Conservation (phyloP, 2,113 vertebrate genomes). For the Delphinapterus leucas region DNA sequence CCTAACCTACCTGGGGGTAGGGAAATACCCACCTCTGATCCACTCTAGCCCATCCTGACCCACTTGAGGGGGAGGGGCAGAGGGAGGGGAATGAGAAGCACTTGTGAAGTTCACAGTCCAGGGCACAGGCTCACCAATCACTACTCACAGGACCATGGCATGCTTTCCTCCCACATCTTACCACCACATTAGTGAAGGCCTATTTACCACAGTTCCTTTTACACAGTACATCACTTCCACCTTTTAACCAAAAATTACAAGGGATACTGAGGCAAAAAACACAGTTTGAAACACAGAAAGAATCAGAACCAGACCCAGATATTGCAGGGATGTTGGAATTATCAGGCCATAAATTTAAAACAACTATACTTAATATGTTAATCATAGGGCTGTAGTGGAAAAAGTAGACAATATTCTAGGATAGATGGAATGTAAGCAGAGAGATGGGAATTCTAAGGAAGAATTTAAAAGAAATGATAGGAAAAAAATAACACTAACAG, state of each 20-base stretch:
- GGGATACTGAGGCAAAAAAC: background rate
- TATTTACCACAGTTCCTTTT: background rate
- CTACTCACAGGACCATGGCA: background rate
- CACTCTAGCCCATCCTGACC: background rate
- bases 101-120: background rate
- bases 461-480: background rate
- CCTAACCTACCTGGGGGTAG: background rate
- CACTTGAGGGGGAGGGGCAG: too few species aligned
- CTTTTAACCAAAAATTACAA: background rate
- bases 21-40: background rate
- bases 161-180: background rate
- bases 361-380: background rate
- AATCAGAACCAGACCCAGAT: background rate
- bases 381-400: background rate
- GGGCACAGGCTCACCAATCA: background rate
- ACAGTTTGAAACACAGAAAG: background rate
- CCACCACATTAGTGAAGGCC: background rate
- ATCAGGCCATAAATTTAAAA: background rate
- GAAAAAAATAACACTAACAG: background rate
- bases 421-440: background rate
- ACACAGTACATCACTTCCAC: rapidly evolving
- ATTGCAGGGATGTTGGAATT: background rate
- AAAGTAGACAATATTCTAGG: background rate
- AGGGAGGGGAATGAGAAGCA: background rate
- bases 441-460: background rate